phyloP scores from a whole-genome alignment of 1,140 invertebrate genomes.

The Bicyclus anynana region DNA sequence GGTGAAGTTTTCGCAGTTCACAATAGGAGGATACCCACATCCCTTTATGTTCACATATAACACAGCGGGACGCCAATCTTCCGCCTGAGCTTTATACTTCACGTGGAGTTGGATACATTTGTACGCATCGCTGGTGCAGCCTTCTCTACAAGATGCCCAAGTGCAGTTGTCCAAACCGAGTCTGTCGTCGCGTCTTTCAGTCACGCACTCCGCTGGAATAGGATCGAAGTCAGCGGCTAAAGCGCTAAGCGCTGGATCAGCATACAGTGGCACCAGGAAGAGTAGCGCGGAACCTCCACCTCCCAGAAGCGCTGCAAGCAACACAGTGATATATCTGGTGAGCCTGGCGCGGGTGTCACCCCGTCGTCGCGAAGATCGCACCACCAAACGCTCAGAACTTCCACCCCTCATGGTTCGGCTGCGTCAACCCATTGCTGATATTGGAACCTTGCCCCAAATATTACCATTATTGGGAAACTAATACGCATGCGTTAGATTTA shows the following conservation, averaged over 20 bases:
- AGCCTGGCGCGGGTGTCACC: conserved; percentile 83
- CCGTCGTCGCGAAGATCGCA: conserved; percentile 79
- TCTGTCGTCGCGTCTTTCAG: conserved; percentile 85
- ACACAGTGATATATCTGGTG: conserved; percentile 87
- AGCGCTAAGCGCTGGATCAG: conserved; percentile 93
- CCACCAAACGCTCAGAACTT: conserved; percentile 90
- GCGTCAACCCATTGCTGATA: conserved; percentile 64
- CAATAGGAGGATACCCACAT: conserved; percentile 92
- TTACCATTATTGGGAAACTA: conserved; percentile 14
- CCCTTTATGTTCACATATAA: conserved; percentile 79
- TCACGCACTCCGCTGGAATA: conserved; percentile 87
- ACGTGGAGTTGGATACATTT: conserved; percentile 92
- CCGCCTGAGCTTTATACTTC: conserved; percentile 79
- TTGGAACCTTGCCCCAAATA: conserved; percentile 47
- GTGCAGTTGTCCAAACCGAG: conserved; percentile 89
- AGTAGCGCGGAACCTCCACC: conserved; percentile 89
- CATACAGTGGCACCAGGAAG: conserved; percentile 92
- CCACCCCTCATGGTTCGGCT: conserved; percentile 84
- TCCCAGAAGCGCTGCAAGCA: conserved; percentile 86
- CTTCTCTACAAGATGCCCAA: conserved; percentile 91
- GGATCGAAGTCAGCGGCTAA: conserved; percentile 89
- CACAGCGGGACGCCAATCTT: conserved; percentile 68
- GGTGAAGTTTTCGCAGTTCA: conserved; percentile 91
- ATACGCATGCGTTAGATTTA: conserved; percentile 39
- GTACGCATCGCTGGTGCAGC: conserved; percentile 92